Evolutionary conservation across 2,888 invertebrate species (phyloP), one percentile per base, ranked within the genome.

Genomic region (Phlogophora meticulosa): DNA sequence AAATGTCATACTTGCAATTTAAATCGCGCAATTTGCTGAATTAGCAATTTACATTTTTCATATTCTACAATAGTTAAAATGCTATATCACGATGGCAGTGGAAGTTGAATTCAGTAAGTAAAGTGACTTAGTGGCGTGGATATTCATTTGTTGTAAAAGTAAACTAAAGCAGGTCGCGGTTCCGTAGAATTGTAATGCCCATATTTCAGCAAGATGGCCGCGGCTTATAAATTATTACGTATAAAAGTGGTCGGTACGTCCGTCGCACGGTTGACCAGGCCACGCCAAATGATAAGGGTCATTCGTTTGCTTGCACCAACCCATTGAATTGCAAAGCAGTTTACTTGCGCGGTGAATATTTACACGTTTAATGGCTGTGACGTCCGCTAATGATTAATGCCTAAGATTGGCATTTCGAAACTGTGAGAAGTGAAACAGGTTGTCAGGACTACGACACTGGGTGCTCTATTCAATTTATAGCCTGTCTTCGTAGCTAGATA

Each of bases 261-360:
- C 67, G 70, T 65, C 58, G 65, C 72, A 70, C 66, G 80, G 78
- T 73, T 83, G 86, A 85, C 85, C 84, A 82, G 81, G 73, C 72
- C 80, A 72, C 67, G 71, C 74, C 64, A 73, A 84, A 80, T 82
- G 88, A 88, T 88, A 88, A 91, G 90, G 91, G 91, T 91, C 93
- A 92, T 91, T 91, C 91, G 88, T 89, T 89, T 87, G 85, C 87
- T 87, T 86, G 88, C 83, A 81, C 82, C 80, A 82, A 82, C 86
- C 88, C 88, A 93, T 93, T 93, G 93, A 92, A 93, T 92, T 93
- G 92, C 91, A 92, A 92, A 93, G 81, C 86, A 89, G 88, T 88
- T 88, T 87, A 90, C 86, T 86, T 82, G 88, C 84, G 81, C 87
- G 87, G 90, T 92, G 92, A 92, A 93, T 93, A 93, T 93, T 93